These are phyloP conservation scores for Blomia tropicalis DNA, from an alignment of 2,888 invertebrate species.

Conservation along the genomic window DNA sequence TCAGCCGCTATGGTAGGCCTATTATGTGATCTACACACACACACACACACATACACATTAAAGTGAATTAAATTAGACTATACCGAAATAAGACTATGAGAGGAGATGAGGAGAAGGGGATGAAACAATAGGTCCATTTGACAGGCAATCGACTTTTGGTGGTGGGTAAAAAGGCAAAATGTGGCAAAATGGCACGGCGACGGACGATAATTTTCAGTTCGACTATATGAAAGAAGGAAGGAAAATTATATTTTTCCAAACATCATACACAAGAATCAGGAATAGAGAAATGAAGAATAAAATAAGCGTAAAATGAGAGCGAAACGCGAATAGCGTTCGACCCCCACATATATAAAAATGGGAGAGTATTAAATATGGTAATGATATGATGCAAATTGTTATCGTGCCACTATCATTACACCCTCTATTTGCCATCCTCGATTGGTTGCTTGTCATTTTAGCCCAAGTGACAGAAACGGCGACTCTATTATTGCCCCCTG, in stretches of 20 bases:
- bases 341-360: too few species aligned
- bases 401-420: not conserved
- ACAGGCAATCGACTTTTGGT: constrained; percentile 8
- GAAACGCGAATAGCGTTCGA: too few species aligned
- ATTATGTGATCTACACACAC: not conserved
- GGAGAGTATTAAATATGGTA: constrained; percentile 15
- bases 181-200: not conserved
- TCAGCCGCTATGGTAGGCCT: not conserved
- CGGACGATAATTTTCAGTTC: constrained; percentile 13
- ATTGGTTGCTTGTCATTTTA: not conserved
- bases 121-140: not conserved
- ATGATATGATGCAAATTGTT: constrained; percentile 11
- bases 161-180: constrained; percentile 11
- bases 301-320: constrained; percentile 11
- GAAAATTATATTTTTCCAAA: constrained; percentile 5
- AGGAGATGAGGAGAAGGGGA: not conserved
- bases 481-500: not conserved
- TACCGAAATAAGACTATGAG: not conserved
- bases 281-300: not conserved
- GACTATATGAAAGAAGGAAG: too few species aligned
- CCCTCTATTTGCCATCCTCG: too few species aligned
- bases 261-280: too few species aligned
- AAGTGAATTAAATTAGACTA: constrained; percentile 12
- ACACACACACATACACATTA: constrained; percentile 15
- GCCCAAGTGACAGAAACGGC: not conserved